Evolutionary conservation across 2,888 invertebrate species (phyloP).

Genomic region (Himalopsyche anomala): DNA sequence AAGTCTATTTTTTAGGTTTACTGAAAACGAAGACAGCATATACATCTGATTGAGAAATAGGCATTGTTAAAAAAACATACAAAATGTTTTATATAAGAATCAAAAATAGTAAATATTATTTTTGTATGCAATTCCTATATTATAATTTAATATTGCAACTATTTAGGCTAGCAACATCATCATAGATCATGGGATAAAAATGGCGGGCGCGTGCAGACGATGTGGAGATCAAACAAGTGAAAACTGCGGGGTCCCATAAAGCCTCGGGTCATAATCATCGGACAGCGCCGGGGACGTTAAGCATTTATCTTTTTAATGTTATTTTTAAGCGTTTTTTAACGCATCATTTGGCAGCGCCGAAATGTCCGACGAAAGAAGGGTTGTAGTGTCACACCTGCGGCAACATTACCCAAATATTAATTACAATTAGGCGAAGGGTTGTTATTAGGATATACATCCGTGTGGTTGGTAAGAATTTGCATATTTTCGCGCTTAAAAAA

Average conservation of each 20-base stretch:
- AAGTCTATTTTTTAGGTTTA: too few species aligned
- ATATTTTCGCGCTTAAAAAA: conserved; percentile 1
- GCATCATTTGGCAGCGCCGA: conserved; percentile 2
- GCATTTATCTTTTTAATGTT: conserved; percentile 34
- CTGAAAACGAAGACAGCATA: too few species aligned
- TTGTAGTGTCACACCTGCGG: neutral
- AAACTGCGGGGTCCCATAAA: conserved; percentile 21
- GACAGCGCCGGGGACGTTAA: neutral
- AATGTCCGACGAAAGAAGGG: neutral
- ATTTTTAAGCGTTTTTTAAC: conserved; percentile 30
- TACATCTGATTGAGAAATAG: too few species aligned
- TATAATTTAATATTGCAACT: neutral
- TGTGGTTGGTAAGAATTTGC: conserved; percentile 4
- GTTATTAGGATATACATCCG: neutral
- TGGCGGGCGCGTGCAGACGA: neutral
- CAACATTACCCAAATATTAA: conserved; percentile 6
- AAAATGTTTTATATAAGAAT: too few species aligned
- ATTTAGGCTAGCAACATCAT: neutral
- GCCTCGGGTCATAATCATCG: conserved; percentile 16
- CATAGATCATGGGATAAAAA: conserved; percentile 12
- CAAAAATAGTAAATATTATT: too few species aligned
- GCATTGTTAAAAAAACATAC: too few species aligned
- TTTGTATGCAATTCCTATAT: neutral
- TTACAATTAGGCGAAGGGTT: neutral
- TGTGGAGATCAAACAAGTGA: neutral